A percentile compares a stretch with the other conserved stretches of the same genome.
These are phyloP conservation scores for Cercopithecus hamlyni DNA, from an alignment of 2,797 vertebrate genomes.

Conservation along the genomic window DNA sequence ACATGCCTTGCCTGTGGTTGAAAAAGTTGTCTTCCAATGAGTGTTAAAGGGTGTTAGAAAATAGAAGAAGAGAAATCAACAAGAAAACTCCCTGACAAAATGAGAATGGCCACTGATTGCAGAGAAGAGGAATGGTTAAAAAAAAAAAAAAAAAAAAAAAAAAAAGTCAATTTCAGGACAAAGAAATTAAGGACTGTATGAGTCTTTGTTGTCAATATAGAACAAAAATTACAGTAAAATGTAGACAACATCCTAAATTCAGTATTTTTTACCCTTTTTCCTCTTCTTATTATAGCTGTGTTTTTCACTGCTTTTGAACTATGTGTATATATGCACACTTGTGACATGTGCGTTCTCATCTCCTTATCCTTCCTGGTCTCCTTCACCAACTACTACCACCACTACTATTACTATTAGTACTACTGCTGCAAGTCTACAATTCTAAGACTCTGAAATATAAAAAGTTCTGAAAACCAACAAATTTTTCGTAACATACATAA, in stretches of 20 bases:
- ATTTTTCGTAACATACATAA: background rate
- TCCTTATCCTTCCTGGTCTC: background rate
- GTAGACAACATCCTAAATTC: background rate
- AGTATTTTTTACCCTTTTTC: background rate
- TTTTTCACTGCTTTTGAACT: background rate
- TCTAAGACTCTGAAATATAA: background rate
- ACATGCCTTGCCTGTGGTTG: too few species aligned
- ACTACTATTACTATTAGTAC: background rate
- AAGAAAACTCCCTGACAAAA: background rate
- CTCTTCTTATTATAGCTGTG: background rate
- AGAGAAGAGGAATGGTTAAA: background rate
- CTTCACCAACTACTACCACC: background rate
- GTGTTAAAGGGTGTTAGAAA: background rate
- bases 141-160: background rate
- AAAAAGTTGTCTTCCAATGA: background rate
- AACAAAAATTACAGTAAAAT: background rate
- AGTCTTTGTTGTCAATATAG: background rate
- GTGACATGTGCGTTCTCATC: background rate
- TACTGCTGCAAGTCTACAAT: background rate
- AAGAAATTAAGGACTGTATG: background rate
- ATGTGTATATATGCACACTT: background rate
- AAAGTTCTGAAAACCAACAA: background rate
- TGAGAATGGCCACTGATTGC: background rate
- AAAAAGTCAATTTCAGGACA: background rate
- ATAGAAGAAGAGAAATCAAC: background rate